Evolutionary conservation across 2,888 invertebrate species (phyloP), one percentile per base, ranked within the genome.

Genomic region (Diploptera punctata): DNA sequence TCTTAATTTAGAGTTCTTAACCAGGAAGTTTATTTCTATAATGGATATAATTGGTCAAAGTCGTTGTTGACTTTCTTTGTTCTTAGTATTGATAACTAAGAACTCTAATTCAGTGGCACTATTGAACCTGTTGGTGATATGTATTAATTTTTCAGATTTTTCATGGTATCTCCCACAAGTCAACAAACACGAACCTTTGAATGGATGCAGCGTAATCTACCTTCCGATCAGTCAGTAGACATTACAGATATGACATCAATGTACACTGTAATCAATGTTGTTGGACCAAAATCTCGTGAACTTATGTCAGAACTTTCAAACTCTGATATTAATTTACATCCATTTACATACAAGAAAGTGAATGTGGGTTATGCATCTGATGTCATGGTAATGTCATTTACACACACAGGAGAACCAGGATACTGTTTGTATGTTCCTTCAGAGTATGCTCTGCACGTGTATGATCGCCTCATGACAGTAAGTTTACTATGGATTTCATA

Each of bases 81-180:
- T n/a, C n/a, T n/a, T n/a, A n/a, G n/a, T n/a, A n/a, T n/a, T n/a
- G n/a, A n/a, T n/a, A n/a, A n/a, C n/a, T n/a, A n/a, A n/a, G n/a
- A n/a, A n/a, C n/a, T n/a, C n/a, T n/a, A n/a, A n/a, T n/a, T n/a
- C n/a, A n/a, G n/a, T n/a, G n/a, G n/a, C n/a, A n/a, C n/a, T n/a
- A n/a, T n/a, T n/a, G n/a, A n/a, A n/a, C n/a, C n/a, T n/a, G n/a
- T n/a, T n/a, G n/a, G n/a, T n/a, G n/a, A n/a, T n/a, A n/a, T n/a
- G n/a, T n/a, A n/a, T n/a, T n/a, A n/a, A n/a, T 33, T 52, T 80
- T 82, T 73, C 79, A 89, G 89, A 77, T 92, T 87, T 79, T 90
- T 92, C 80, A 90, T 93, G 88, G 90, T 93, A n/a, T 91, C 91
- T 0, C 93, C 92, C 1, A 91, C 92, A 1, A 89, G 89, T 73